Evolutionary conservation across 2,113 vertebrate genomes (phyloP).

Genomic region (Paramisgurnus dabryanus): DNA sequence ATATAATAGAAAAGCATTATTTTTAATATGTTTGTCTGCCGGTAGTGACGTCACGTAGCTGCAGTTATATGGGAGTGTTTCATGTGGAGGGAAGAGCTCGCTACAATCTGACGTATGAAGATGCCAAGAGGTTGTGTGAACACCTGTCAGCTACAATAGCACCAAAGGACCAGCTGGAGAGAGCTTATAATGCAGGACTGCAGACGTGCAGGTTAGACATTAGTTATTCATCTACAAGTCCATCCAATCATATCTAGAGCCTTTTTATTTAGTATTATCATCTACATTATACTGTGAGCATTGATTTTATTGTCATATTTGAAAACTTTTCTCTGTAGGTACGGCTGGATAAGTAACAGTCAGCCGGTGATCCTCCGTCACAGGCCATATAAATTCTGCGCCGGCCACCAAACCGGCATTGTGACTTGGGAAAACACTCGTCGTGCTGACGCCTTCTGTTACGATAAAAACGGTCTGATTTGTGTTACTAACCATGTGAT

Average conservation of each 20-base stretch:
- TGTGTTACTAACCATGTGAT: not conserved
- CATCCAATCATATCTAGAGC: too few relatives aligned
- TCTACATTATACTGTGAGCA: too few relatives aligned
- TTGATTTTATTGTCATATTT: not conserved
- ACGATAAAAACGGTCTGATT: constrained; percentile 77
- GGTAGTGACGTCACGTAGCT: constrained; percentile 74
- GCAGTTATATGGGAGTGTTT: constrained; percentile 84
- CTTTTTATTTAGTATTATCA: too few relatives aligned
- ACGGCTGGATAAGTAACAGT: constrained; percentile 76
- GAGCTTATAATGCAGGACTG: constrained; percentile 68
- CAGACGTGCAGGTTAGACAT: constrained; percentile 88
- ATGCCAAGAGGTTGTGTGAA: constrained; percentile 75
- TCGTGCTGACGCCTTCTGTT: constrained; percentile 84
- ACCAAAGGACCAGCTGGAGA: constrained; percentile 67
- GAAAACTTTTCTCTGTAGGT: constrained; percentile 67
- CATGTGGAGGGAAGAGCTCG: constrained; percentile 80
- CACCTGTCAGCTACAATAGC: constrained; percentile 75
- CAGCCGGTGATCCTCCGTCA: constrained; percentile 79
- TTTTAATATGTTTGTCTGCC: constrained; percentile 12
- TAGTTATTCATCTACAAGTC: too few relatives aligned
- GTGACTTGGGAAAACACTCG: constrained; percentile 38
- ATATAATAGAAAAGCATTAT: too few relatives aligned
- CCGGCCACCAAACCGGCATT: constrained; percentile 77
- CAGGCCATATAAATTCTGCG: constrained; percentile 73
- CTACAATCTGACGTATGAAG: constrained; percentile 73